Evolutionary conservation across 2,888 invertebrate species (phyloP).

Genomic region (Mythimna loreyi): DNA sequence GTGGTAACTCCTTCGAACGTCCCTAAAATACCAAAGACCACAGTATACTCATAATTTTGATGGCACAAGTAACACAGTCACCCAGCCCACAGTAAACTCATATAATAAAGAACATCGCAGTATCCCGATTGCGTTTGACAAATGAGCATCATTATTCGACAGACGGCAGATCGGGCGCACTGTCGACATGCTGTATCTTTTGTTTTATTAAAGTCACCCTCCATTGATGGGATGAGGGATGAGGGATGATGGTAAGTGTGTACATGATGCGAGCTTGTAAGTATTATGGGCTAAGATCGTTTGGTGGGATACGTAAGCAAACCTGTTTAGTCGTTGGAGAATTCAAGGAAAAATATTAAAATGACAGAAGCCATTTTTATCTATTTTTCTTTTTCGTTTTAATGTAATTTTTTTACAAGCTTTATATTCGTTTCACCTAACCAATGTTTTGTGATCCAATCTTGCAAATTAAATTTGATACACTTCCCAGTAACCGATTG

Average conservation of each 20-base stretch:
- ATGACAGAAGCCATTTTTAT: too few relatives aligned
- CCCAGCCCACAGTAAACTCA: constrained; percentile 40
- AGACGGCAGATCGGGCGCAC: constrained; percentile 83
- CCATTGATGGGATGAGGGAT: constrained; percentile 78
- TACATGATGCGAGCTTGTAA: constrained; percentile 72
- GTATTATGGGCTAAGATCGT: constrained; percentile 69
- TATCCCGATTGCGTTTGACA: constrained; percentile 86
- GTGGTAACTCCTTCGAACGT: neutral
- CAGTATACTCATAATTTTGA: constrained; percentile 58
- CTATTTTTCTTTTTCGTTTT: too few relatives aligned
- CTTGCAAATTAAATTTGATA: too few relatives aligned
- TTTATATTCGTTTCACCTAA: too few relatives aligned
- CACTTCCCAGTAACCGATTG: too few relatives aligned
- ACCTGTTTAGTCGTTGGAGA: neutral
- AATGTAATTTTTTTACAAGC: too few relatives aligned
- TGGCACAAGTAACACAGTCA: constrained; percentile 24
- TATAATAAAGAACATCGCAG: constrained; percentile 66
- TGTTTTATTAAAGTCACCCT: constrained; percentile 89
- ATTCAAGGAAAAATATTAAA: too few relatives aligned
- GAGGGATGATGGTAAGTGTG: constrained; percentile 72
- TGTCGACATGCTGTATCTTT: constrained; percentile 88
- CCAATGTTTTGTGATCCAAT: too few relatives aligned
- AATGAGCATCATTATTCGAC: constrained; percentile 90
- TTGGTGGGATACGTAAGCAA: constrained; percentile 2
- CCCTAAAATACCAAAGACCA: constrained; percentile 4